These are phyloP conservation scores for Ptychodera flava DNA, from an alignment of 35 echinoderm and acorn worm genomes.

Conservation along the genomic window DNA sequence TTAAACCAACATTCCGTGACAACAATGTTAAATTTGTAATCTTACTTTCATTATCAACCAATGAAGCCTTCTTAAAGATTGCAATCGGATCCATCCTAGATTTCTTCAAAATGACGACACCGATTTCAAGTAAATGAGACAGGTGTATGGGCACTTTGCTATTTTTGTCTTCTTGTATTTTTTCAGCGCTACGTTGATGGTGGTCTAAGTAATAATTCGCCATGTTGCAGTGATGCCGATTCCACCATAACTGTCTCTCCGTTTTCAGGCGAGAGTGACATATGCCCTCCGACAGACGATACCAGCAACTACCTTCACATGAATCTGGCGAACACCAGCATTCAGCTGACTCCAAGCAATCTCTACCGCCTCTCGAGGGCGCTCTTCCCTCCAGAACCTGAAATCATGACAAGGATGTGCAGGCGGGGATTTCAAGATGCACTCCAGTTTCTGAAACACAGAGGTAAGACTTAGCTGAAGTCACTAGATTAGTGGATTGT, in stretches of 20 bases:
- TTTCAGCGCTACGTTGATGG: conserved; percentile 90
- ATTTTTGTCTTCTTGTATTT: conserved; percentile 18
- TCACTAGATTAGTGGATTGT: too few species aligned
- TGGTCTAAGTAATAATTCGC: conserved; percentile 83
- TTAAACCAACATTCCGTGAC: too few species aligned
- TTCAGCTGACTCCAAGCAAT: conserved; percentile 69
- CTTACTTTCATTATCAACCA: too few species aligned
- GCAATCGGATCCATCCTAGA: too few species aligned
- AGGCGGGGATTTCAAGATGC: conserved; percentile 77
- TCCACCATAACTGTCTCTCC: conserved; percentile 85
- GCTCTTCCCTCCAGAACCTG: conserved; percentile 67
- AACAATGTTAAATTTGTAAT: too few species aligned
- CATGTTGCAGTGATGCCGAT: conserved; percentile 30
- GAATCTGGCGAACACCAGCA: conserved; percentile 70
- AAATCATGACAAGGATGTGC: conserved; percentile 60
- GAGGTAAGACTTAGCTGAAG: too few species aligned
- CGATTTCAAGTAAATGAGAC: too few species aligned
- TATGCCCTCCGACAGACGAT: conserved; percentile 85
- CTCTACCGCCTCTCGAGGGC: conserved; percentile 70
- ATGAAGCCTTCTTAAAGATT: too few species aligned
- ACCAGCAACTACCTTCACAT: conserved; percentile 84
- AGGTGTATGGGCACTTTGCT: too few species aligned
- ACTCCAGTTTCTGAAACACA: conserved; percentile 40
- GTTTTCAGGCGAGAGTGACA: conserved; percentile 87
- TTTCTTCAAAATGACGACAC: too few species aligned